phyloP scores from a whole-genome alignment of 2,888 invertebrate genomes.

The Sepiola atlantica region DNA sequence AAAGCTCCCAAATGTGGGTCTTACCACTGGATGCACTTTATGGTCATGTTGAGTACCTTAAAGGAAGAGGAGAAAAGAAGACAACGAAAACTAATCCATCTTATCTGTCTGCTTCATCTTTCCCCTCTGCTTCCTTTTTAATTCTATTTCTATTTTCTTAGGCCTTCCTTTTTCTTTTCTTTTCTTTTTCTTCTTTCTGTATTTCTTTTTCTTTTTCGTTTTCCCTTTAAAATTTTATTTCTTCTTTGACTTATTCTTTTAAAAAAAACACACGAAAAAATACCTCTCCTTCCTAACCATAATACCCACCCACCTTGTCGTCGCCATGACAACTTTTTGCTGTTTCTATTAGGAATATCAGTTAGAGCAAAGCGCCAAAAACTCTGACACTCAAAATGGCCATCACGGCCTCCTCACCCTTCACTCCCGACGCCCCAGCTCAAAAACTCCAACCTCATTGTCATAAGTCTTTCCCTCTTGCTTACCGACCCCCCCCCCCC shows the following conservation, averaged over 20 bases:
- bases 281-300: neutral
- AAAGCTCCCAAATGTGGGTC: too few relatives aligned
- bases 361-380: conserved; percentile 23
- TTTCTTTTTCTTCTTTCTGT: neutral
- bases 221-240: neutral
- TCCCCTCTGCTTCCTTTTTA: neutral
- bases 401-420: neutral
- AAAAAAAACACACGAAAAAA: too few relatives aligned
- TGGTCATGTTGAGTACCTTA: too few relatives aligned
- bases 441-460: neutral
- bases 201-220: neutral
- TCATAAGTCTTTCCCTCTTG: neutral
- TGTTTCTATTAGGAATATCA: conserved; percentile 32
- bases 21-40: too few relatives aligned
- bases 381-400: conserved; percentile 12
- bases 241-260: neutral
- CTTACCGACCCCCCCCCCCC: neutral
- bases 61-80: too few relatives aligned
- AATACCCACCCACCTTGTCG: neutral
- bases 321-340: neutral
- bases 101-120: too few relatives aligned
- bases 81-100: too few relatives aligned
- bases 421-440: neutral
- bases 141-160: neutral
- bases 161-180: neutral